Evolutionary conservation across 2,888 invertebrate species (phyloP).

Genomic region (Euplexia lucipara): DNA sequence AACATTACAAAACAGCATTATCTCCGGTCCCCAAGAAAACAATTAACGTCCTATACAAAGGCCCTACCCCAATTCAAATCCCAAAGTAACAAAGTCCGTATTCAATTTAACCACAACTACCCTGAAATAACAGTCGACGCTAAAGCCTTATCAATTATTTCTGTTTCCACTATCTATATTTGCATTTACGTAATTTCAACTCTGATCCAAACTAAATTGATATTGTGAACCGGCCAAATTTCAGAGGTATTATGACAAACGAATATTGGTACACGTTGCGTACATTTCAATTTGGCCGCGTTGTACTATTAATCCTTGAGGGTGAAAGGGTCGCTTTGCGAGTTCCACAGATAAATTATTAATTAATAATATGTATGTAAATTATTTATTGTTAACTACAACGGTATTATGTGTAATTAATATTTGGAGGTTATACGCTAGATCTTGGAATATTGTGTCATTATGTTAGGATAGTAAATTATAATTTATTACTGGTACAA

Average conservation of each 20-base stretch:
- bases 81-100: slow-evolving; percentile 46
- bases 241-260: slow-evolving; percentile 33
- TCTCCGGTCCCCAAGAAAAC: slow-evolving; percentile 16
- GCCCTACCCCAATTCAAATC: slow-evolving; percentile 30
- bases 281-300: slow-evolving; percentile 66
- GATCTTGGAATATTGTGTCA: slow-evolving; percentile 25
- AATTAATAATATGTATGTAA: slow-evolving; percentile 66
- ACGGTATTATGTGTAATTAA: slow-evolving; percentile 55
- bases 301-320: slow-evolving; percentile 63
- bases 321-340: slow-evolving; percentile 55
- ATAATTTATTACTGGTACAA: neutral
- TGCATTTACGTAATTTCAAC: slow-evolving; percentile 65
- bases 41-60: slow-evolving; percentile 32
- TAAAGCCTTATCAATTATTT: slow-evolving; percentile 66
- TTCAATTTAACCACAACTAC: slow-evolving; percentile 45
- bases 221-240: slow-evolving; percentile 65
- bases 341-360: slow-evolving; percentile 63
- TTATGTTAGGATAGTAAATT: neutral
- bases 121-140: slow-evolving; percentile 51
- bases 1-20: neutral
- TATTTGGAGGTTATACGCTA: slow-evolving; percentile 45
- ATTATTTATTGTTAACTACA: slow-evolving; percentile 61
- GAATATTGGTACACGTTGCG: slow-evolving; percentile 40
- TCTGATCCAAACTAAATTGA: slow-evolving; percentile 72
- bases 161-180: slow-evolving; percentile 64